A percentile compares a stretch with the other conserved stretches of the same genome.
Conservation (phyloP, 2,888 invertebrate species). For the Brachylomia viminalis region DNA sequence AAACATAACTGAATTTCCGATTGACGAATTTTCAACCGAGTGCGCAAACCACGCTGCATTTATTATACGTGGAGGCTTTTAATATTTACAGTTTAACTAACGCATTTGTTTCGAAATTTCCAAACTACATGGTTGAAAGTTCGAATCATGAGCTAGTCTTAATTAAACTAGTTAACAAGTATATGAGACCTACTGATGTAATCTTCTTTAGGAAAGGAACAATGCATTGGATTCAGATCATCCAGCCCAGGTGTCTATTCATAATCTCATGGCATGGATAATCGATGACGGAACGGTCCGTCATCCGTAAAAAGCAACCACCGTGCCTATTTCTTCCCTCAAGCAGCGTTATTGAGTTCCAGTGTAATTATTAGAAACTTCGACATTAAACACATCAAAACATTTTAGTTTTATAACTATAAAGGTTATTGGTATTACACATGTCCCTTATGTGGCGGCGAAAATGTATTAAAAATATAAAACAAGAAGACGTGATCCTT, state of each 20-base stretch:
- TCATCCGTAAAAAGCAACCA: background rate
- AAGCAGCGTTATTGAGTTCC: background rate
- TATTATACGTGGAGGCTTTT: background rate
- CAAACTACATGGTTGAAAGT: background rate
- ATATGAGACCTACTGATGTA: background rate
- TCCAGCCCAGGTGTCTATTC: background rate
- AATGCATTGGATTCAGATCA: background rate
- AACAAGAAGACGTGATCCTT: background rate
- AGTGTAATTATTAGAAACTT: background rate
- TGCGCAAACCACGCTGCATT: conserved; percentile 3
- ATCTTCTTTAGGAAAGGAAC: background rate
- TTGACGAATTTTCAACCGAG: conserved; percentile 10
- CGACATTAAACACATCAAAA: background rate
- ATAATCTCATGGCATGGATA: background rate
- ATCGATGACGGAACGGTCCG: background rate
- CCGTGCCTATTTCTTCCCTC: background rate
- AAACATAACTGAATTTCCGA: conserved; percentile 35
- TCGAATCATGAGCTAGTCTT: background rate
- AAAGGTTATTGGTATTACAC: background rate
- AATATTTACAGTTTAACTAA: background rate
- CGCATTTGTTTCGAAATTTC: background rate
- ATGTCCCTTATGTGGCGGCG: background rate
- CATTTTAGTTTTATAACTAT: background rate
- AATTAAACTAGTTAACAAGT: background rate
- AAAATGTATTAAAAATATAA: background rate